Base-by-base conservation (phyloP, 2,113 vertebrate genomes). In the Bagarius yarrelli region DNA sequence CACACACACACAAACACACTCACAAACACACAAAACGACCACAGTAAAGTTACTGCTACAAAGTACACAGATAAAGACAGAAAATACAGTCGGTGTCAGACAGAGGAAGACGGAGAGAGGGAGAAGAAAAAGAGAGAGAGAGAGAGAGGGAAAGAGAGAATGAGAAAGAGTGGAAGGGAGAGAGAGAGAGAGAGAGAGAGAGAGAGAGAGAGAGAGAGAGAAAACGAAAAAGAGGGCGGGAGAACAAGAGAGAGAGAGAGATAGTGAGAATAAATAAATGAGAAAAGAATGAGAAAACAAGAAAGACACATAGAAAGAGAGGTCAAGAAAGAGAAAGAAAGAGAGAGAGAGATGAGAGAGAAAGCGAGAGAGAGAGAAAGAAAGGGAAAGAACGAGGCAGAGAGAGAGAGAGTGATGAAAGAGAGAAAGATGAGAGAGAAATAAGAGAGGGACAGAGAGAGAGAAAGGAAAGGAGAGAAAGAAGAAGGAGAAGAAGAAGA, bases 1-100 rank as follows among this genome's bases (percentile, higher is more conserved):
- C 67, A 50, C 56, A 72, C 34, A 71, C 55, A 60, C 67, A 80
- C 78, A 50, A 32, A 61, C 74, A 76, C 16, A 44, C 36, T n/a
- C 6, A 74, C 67, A 47, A 70, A 57, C 13, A 36, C 5, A 52
- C 13, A 16, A 56, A 59, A 70, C 53, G 44, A 27, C 52, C 34
- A 47, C 44, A 27, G 47, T 52, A 57, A 36, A 55, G 60, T 34
- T 57, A 30, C 9, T 52, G 64, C 18, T n/a, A 44, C 8, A 14
- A 23, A 8, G 19, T 30, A 71, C 40, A 27, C 8, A 56, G 57
- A 27, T 6, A 53, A 63, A 47, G 12, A 72, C 30, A 56, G 15
- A 44, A 13, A 13, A 73, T 14, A 27, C 4, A 18, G 50, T 3
- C 50, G n/a, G 40, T 55, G 61, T 55, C 5, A 0, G n/a, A 47